Conservation (phyloP, 2,888 invertebrate genomes). For the Pseudococcus jackbeardsleyi region DNA sequence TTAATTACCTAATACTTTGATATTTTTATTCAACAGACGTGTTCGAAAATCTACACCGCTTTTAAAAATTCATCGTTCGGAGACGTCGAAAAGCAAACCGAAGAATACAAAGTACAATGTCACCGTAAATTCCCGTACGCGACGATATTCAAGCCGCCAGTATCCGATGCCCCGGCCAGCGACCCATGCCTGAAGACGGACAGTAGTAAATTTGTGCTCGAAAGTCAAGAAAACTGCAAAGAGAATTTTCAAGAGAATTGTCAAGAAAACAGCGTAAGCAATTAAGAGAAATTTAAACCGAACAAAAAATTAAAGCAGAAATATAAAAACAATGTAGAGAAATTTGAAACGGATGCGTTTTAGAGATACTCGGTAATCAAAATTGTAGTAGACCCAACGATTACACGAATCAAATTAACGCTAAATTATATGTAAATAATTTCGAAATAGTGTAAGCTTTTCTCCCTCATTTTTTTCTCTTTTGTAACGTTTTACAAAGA, state of each 20-base stretch:
- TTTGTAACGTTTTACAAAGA: slow-evolving; percentile 40
- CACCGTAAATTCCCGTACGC: slow-evolving; percentile 84
- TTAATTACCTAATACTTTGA: background rate
- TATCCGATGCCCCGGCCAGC: slow-evolving; percentile 15
- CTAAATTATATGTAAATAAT: slow-evolving; percentile 37
- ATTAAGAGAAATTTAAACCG: slow-evolving; percentile 38
- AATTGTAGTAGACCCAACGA: slow-evolving; percentile 32
- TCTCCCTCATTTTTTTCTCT: background rate
- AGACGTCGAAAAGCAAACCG: slow-evolving; percentile 76
- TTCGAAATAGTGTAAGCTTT: slow-evolving; percentile 53
- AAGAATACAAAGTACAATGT: slow-evolving; percentile 81
- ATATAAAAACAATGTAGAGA: background rate
- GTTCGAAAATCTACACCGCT: slow-evolving; percentile 83
- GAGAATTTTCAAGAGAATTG: slow-evolving; percentile 61
- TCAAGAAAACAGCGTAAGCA: slow-evolving; percentile 61
- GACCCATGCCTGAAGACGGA: slow-evolving; percentile 42
- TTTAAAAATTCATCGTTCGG: slow-evolving; percentile 87
- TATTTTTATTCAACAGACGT: slow-evolving; percentile 75
- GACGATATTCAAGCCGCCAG: slow-evolving; percentile 76
- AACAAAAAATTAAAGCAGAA: background rate
- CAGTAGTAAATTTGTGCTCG: slow-evolving; percentile 34
- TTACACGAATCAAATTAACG: slow-evolving; percentile 31
- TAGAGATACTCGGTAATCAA: slow-evolving; percentile 36
- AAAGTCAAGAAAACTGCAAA: slow-evolving; percentile 57
- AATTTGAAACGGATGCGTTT: slow-evolving; percentile 9